Conservation (phyloP, 2,113 vertebrate genomes). For the Paramormyrops kingsleyae region DNA sequence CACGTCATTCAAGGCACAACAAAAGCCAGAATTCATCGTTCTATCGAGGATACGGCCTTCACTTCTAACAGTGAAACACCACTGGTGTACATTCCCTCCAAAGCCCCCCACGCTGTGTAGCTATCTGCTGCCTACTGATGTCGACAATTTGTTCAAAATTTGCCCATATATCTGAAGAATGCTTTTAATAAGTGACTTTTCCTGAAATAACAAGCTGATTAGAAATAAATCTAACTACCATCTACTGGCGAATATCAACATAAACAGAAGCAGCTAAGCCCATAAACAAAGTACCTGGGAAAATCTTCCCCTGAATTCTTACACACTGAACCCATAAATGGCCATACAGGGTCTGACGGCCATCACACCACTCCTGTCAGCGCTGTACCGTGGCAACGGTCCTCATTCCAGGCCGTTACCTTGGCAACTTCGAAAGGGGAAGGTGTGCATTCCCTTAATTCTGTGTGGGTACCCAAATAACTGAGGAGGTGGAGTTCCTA, state of each 20-base stretch:
- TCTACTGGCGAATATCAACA: background rate
- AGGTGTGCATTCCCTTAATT: background rate
- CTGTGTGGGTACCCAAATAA: slow-evolving; percentile 2
- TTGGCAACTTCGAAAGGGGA: slow-evolving; percentile 28
- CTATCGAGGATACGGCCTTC: background rate
- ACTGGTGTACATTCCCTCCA: background rate
- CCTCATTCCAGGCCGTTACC: slow-evolving; percentile 11
- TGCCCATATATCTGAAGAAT: background rate
- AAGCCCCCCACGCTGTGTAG: background rate
- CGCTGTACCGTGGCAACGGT: background rate
- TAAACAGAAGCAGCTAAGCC: background rate
- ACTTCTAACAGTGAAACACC: background rate
- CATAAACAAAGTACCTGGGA: background rate
- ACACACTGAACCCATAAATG: background rate
- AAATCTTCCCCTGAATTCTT: background rate
- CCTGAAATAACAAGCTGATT: background rate
- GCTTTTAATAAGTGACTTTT: background rate
- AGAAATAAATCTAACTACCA: background rate
- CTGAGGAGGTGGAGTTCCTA: background rate
- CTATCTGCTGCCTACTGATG: background rate
- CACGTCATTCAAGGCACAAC: background rate
- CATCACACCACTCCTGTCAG: background rate
- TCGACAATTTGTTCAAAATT: background rate
- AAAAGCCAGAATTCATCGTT: background rate
- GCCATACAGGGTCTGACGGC: background rate